These are phyloP conservation scores for Picathartes gymnocephalus DNA, from an alignment of 2,113 vertebrate species.

Conservation along the genomic window DNA sequence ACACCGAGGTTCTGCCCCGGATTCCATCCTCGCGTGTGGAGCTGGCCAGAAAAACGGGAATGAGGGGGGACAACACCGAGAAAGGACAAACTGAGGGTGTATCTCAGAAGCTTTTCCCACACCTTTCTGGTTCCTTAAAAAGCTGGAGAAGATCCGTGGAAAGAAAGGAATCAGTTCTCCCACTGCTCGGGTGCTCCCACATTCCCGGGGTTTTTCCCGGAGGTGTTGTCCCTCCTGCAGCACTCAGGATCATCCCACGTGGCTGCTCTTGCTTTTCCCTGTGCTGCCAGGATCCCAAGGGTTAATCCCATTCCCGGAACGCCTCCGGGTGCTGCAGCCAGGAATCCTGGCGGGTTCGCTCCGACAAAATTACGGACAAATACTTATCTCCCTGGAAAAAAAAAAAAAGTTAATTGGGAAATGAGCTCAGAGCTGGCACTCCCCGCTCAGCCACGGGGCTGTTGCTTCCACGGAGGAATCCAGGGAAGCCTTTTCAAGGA, in stretches of 20 bases:
- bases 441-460: accelerated
- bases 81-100: neutral
- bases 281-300: neutral
- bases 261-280: neutral
- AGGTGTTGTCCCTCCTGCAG: neutral
- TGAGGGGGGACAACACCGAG: accelerated
- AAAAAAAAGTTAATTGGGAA: neutral
- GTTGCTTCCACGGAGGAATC: neutral
- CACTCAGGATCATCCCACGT: neutral
- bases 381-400: neutral
- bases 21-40: accelerated
- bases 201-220: neutral
- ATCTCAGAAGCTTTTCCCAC: neutral
- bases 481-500: neutral
- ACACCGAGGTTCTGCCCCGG: accelerated
- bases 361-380: neutral
- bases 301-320: neutral
- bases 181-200: accelerated
- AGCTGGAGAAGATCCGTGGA: neutral
- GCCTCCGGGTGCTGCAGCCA: neutral
- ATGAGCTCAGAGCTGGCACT: neutral
- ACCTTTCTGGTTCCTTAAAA: neutral
- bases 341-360: neutral
- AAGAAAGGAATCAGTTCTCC: neutral
- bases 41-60: neutral